Percentiles rank a stretch among this genome's conserved stretches.
These are phyloP conservation scores for Laspeyria flexula DNA, from an alignment of 2,888 invertebrate species.

Conservation along the genomic window DNA sequence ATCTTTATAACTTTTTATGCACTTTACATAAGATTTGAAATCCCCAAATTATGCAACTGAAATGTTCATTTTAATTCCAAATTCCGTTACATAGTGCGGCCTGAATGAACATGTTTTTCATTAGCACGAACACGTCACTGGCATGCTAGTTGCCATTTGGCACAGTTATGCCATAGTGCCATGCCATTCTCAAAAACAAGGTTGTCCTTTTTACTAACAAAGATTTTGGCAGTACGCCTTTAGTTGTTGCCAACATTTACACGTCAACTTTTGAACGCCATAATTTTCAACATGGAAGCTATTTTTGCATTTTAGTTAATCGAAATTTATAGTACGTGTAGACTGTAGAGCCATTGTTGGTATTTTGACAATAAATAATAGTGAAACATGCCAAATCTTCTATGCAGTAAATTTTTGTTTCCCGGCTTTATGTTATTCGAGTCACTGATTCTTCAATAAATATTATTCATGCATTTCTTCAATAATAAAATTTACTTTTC, in stretches of 20 bases:
- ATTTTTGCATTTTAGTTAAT: not conserved
- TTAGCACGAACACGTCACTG: conserved; percentile 21
- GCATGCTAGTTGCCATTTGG: conserved; percentile 19
- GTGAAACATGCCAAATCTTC: not conserved
- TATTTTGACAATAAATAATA: not conserved
- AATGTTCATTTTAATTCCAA: not conserved
- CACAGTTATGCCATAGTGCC: conserved; percentile 10
- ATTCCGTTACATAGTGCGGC: not conserved
- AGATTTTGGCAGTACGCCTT: conserved; percentile 24
- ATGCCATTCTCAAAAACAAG: conserved; percentile 9
- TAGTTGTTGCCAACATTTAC: conserved; percentile 19
- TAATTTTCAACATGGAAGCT: not conserved
- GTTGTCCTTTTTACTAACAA: conserved; percentile 13
- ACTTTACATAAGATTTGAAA: not conserved
- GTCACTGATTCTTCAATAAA: no score
- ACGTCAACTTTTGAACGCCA: conserved; percentile 9
- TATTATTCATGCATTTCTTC: no score
- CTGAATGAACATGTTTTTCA: not conserved
- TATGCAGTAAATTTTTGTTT: no score
- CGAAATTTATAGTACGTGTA: not conserved
- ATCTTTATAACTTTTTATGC: no score
- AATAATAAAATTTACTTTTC: no score
- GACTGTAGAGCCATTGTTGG: conserved; percentile 1
- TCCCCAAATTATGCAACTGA: not conserved
- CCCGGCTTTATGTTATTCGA: no score